These are phyloP conservation scores for Lacanobia wlatinum DNA, from an alignment of 2,888 invertebrate species.

Conservation along the genomic window DNA sequence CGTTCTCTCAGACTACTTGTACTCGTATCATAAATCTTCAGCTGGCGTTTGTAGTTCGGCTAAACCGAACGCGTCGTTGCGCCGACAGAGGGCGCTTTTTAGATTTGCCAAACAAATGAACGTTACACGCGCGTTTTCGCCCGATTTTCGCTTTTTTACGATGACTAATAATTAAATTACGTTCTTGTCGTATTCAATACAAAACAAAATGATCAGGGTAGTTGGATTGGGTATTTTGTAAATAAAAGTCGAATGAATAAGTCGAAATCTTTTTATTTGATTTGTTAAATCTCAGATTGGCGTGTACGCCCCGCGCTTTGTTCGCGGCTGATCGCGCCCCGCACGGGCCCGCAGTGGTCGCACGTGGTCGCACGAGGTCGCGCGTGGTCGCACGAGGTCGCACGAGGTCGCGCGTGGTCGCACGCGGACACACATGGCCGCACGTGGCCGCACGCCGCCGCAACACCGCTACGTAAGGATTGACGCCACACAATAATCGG, in stretches of 20 bases:
- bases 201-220: neutral
- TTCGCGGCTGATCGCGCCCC: constrained; percentile 46
- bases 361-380: constrained; percentile 17
- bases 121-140: no score
- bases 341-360: constrained; percentile 40
- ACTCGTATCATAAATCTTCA: no score
- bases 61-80: no score
- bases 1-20: no score
- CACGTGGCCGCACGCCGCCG: constrained; percentile 41
- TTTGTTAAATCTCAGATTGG: constrained; percentile 72
- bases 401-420: constrained; percentile 4
- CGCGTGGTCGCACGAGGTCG: constrained; percentile 1
- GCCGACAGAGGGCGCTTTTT: no score
- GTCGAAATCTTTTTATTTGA: constrained; percentile 81
- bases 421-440: neutral
- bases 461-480: constrained; percentile 50
- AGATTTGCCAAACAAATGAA: no score
- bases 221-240: neutral
- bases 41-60: no score
- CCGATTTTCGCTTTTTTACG: no score
- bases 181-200: no score
- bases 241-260: constrained; percentile 62
- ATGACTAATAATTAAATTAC: no score
- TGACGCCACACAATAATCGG: constrained; percentile 53
- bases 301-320: constrained; percentile 60